Evolutionary conservation across 2,113 vertebrate species (phyloP).

Genomic region (Hydropotes inermis): DNA sequence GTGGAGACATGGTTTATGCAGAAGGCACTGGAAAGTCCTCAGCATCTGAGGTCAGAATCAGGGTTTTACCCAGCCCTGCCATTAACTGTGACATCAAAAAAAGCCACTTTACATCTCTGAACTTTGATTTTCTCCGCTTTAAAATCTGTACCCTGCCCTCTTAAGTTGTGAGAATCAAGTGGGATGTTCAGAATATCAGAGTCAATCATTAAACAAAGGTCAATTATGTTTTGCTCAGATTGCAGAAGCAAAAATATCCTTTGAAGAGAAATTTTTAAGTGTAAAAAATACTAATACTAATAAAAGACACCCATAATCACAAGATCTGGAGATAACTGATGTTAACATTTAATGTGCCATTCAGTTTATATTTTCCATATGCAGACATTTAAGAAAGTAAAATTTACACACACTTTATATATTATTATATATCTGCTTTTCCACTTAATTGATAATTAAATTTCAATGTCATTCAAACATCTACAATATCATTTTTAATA

Average conservation of each 20-base stretch:
- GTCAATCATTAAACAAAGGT: slow-evolving; percentile 43
- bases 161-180: slow-evolving; percentile 32
- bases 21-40: slow-evolving; percentile 10
- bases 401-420: neutral
- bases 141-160: neutral
- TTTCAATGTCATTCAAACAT: neutral
- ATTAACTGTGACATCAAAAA: neutral
- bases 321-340: neutral
- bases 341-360: neutral
- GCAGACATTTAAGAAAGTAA: neutral
- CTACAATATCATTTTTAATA: neutral
- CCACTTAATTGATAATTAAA: neutral
- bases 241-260: neutral
- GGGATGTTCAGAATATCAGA: neutral
- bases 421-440: neutral
- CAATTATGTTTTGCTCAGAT: slow-evolving; percentile 37
- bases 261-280: neutral
- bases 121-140: neutral
- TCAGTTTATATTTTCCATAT: neutral
- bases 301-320: slow-evolving; percentile 1
- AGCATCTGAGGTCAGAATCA: neutral
- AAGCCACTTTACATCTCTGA: neutral
- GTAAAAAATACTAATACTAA: slow-evolving; percentile 4
- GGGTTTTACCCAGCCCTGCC: neutral
- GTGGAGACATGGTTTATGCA: neutral